Percentiles rank a stretch among this genome's conserved stretches.
phyloP scores from a whole-genome alignment of 2,113 vertebrate genomes.

The Brienomyrus longianalis region DNA sequence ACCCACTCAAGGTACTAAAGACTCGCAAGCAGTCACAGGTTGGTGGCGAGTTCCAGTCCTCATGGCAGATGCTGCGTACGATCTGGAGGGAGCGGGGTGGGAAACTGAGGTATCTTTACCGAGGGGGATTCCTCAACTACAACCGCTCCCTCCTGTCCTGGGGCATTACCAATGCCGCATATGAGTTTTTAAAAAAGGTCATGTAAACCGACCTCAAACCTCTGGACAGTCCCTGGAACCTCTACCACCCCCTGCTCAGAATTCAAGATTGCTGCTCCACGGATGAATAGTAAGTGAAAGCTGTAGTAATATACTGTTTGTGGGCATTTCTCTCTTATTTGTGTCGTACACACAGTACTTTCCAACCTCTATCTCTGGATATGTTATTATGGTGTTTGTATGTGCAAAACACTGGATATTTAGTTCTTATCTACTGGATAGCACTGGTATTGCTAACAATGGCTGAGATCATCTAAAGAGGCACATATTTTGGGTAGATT shows the following conservation, averaged over 20 bases:
- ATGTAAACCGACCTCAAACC: constrained; percentile 44
- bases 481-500: no score
- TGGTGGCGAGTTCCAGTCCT: constrained; percentile 67
- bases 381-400: neutral
- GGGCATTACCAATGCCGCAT: constrained; percentile 75
- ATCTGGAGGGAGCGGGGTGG: constrained; percentile 67
- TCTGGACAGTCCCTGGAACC: constrained; percentile 22
- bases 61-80: constrained; percentile 55
- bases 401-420: no score
- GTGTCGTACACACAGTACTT: neutral
- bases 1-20: constrained; percentile 69
- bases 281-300: neutral
- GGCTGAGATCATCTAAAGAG: no score
- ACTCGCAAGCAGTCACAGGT: constrained; percentile 32
- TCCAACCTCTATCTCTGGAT: neutral
- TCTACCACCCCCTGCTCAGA: neutral
- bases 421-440: no score
- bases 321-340: neutral
- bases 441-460: no score
- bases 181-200: constrained; percentile 66
- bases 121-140: constrained; percentile 71
- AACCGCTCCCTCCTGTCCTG: constrained; percentile 69
- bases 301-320: neutral
- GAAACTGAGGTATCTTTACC: constrained; percentile 65
- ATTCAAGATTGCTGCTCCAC: neutral